Conservation (phyloP, 2,113 vertebrate genomes). For the Casuarius casuarius region DNA sequence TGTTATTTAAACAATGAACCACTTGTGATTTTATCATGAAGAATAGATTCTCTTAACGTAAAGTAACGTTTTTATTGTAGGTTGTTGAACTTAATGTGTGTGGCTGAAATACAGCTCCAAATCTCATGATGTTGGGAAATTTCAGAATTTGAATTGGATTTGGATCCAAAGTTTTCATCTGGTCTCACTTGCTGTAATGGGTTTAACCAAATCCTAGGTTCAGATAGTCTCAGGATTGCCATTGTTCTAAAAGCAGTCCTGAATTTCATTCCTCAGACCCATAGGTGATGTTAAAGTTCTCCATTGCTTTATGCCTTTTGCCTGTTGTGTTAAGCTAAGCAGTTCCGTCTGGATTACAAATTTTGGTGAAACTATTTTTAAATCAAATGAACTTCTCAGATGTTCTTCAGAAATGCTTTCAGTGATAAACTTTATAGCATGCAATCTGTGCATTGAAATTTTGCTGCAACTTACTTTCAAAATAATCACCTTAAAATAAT, state of each 20-base stretch:
- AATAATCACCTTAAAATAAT: neutral
- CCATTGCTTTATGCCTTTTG: neutral
- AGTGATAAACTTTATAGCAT: neutral
- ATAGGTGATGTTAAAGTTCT: neutral
- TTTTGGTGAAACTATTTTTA: neutral
- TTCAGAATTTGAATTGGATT: neutral
- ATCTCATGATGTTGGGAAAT: neutral
- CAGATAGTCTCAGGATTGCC: neutral
- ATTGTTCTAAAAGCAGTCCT: neutral
- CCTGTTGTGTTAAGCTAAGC: neutral
- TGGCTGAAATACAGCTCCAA: neutral
- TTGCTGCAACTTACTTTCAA: neutral
- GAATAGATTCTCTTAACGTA: neutral
- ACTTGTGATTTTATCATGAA: neutral
- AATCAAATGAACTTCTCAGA: neutral
- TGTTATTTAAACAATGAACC: neutral
- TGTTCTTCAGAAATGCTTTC: neutral
- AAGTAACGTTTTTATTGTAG: neutral
- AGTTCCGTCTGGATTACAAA: neutral
- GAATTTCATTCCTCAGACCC: neutral
- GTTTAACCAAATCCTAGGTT: neutral
- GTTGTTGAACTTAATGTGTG: neutral
- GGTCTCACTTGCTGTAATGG: neutral
- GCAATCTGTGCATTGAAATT: neutral
- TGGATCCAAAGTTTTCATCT: neutral